Base-by-base conservation (phyloP, 2,888 invertebrate genomes). In the Apamea anceps region DNA sequence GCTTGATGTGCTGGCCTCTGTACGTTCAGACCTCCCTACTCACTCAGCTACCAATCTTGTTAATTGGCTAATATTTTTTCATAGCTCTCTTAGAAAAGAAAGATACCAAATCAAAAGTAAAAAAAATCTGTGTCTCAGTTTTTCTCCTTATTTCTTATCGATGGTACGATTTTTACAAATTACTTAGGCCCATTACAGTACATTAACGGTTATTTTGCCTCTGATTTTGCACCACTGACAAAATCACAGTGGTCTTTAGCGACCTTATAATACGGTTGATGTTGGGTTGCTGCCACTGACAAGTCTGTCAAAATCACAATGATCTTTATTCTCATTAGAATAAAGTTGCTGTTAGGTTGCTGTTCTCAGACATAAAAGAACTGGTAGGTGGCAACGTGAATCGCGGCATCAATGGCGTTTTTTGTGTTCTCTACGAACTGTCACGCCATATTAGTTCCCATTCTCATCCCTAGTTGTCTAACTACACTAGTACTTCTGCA, bases 391-490 rank as follows among this genome's bases (percentile, higher is more conserved):
- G 32, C 32, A 2, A 18, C 2, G 3, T 54, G 25, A 32, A 15
- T 18, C 0, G 18, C 15, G 10, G 51, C 25, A 25, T 32, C 21
- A 28, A 25, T 32, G 32, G 32, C 32, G 0, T 51, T 32, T 37
- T 71, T 37, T 57, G 6, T n/a, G 1, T 72, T n/a, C 0, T 62
- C 21, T 37, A 28, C 18, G 12, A 37, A 63, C 4, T 45, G 25
- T 25, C 10, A 63, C 4, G 8, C 25, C 13, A 63, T 12, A 15
- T 12, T 32, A n/a, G 32, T 73, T 63, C 54, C 25, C 54, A 67
- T 77, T 81, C 77, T 15, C 72, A 72, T 72, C 84, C 42, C 70
- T 83, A 77, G 45, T 18, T 54, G 8, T 45, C 72, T 66, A 71
- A 45, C 10, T n/a, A 32, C n/a, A 54, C 28, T 15, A 15, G 10